Conservation (phyloP, 2,888 invertebrate genomes). For the Meandrusa payeni region DNA sequence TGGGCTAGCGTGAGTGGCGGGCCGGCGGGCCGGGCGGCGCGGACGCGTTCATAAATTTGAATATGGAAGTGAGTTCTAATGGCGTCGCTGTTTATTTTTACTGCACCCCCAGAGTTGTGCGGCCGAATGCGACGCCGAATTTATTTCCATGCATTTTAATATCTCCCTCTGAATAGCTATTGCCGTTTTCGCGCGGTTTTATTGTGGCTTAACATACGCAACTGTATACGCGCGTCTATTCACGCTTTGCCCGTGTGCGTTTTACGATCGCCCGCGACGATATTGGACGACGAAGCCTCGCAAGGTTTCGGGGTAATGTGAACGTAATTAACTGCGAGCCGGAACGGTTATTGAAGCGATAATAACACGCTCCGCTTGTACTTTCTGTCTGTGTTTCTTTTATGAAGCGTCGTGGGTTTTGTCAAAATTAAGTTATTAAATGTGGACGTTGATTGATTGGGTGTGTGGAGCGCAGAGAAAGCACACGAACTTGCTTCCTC, state of each 20-base stretch:
- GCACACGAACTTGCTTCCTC: slow-evolving; percentile 49
- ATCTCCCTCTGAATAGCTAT: slow-evolving; percentile 80
- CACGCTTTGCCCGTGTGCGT: slow-evolving; percentile 64
- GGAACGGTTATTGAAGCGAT: slow-evolving; percentile 52
- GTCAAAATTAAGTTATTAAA: slow-evolving; percentile 76
- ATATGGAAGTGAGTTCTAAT: slow-evolving; percentile 83
- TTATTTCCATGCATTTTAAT: slow-evolving; percentile 82
- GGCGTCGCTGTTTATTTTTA: slow-evolving; percentile 82
- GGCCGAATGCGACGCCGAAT: slow-evolving; percentile 82
- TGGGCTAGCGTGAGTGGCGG: slow-evolving; percentile 43
- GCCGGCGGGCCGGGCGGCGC: slow-evolving; percentile 42
- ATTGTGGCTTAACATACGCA: slow-evolving; percentile 65
- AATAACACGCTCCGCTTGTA: slow-evolving; percentile 48
- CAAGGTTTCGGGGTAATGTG: slow-evolving; percentile 55
- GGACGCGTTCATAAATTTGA: slow-evolving; percentile 79
- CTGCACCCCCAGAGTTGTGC: slow-evolving; percentile 77
- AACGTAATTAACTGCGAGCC: slow-evolving; percentile 50
- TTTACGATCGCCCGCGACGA: slow-evolving; percentile 64
- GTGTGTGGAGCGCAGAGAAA: slow-evolving; percentile 63
- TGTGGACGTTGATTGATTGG: slow-evolving; percentile 69
- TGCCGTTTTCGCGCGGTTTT: slow-evolving; percentile 78
- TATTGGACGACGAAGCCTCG: slow-evolving; percentile 63
- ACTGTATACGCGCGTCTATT: slow-evolving; percentile 35
- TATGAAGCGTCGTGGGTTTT: slow-evolving; percentile 53
- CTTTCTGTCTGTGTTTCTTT: slow-evolving; percentile 49